Base-by-base conservation (phyloP, 2,888 invertebrate species). In the Sisyra terminalis region DNA sequence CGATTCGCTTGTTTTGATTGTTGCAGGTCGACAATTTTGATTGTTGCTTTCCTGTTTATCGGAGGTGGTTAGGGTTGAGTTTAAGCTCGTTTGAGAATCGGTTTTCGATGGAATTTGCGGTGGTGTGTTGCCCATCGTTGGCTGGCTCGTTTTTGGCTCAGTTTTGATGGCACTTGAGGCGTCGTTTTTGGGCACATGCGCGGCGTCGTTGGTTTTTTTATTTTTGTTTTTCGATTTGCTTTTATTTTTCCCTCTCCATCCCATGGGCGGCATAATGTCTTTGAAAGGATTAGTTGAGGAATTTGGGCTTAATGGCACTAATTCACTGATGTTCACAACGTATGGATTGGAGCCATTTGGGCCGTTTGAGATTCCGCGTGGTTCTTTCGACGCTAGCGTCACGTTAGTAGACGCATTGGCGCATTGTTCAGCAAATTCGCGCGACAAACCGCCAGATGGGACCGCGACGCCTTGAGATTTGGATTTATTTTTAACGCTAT, bases 191-290 rank as follows among this genome's bases (percentile, higher is more conserved):
- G 24, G 13, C 35, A 15, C 35, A 14, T 35, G 35, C 35, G 35
- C 32, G 4, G 32, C 24, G 24, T 24, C 24, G 24, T 5, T 24
- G 5, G 24, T n/a, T 18, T 37, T 13, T 37, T 37, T 37, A 37
- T 37, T 37, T 37, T 37, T 37, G 18, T 18, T 18, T 18, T 37
- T 37, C 18, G 16, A n/a, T n/a, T 11, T 36, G 16, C 16, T 37
- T 37, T 37, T 37, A 11, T 37, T 16, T 18, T 37, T 37, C 11
- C 18, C 18, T n/a, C 37, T 16, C 41, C 41, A 41, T 13, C 41
- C 41, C 41, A 41, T 41, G 10, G 41, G 41, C 7, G 32, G 17
- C 14, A 41, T 18, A 8, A 41, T 18, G 18, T 41, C 41, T 10
- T 34, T 41, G 13, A 41, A 30, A 11, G 41, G 11, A 11, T 13